Conservation (phyloP, 2,888 invertebrate species). For the Pegoplata infirma region DNA sequence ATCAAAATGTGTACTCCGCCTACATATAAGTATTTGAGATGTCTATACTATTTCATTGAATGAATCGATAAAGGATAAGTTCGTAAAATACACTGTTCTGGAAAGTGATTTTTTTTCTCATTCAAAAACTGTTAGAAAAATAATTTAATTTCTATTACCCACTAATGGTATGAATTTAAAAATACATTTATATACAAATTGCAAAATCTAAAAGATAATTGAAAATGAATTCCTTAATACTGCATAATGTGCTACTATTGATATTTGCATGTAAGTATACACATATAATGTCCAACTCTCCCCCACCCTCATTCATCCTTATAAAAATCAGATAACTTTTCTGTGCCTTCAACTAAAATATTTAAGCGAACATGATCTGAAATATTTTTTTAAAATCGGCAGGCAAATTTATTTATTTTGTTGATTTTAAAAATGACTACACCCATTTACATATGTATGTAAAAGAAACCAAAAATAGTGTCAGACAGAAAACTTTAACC, state of each 20-base stretch:
- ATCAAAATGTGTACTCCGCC: conserved; percentile 47
- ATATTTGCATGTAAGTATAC: conserved; percentile 49
- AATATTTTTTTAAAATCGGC: no score
- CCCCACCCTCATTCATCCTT: no score
- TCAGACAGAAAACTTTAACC: no score
- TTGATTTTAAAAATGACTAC: no score
- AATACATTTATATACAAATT: not conserved
- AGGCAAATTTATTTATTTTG: no score
- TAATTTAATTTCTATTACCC: not conserved
- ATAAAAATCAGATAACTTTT: no score
- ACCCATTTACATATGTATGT: no score
- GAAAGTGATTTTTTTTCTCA: not conserved
- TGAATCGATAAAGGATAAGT: conserved; percentile 75
- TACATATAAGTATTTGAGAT: conserved; percentile 59
- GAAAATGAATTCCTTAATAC: conserved; percentile 3
- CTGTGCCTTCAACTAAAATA: no score
- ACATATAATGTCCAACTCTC: not conserved
- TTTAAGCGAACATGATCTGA: no score
- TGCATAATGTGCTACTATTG: conserved; percentile 24
- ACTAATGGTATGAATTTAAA: not conserved
- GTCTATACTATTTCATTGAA: conserved; percentile 67
- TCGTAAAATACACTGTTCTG: conserved; percentile 57
- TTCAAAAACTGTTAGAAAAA: not conserved
- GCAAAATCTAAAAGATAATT: not conserved
- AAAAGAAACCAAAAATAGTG: no score